Percentiles rank a stretch among this genome's conserved stretches.
Conservation (phyloP, 2,113 vertebrate species). For the Dissostichus mawsoni region DNA sequence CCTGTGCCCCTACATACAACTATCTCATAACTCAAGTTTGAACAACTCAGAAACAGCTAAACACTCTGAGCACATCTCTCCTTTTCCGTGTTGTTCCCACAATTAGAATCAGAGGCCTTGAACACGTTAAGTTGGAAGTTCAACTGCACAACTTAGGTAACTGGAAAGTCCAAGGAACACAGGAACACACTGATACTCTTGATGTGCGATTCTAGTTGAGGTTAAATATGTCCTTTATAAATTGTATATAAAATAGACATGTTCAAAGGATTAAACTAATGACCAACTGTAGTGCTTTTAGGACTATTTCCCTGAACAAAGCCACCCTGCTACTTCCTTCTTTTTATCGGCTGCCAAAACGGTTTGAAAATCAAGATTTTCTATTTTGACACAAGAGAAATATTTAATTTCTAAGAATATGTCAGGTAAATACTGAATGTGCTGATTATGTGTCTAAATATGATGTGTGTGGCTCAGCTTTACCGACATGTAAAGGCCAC, state of each 20-base stretch:
- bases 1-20: too few relatives aligned
- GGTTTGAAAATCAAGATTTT: slow-evolving; percentile 7
- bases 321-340: background rate
- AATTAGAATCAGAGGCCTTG: too few relatives aligned
- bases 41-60: too few relatives aligned
- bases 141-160: too few relatives aligned
- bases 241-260: background rate
- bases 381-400: slow-evolving; percentile 17
- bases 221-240: background rate
- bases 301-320: background rate
- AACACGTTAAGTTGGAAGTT: too few relatives aligned
- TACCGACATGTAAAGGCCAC: slow-evolving; percentile 45
- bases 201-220: background rate
- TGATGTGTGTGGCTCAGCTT: slow-evolving; percentile 24
- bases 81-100: too few relatives aligned
- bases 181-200: too few relatives aligned
- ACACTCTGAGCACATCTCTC: too few relatives aligned
- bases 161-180: too few relatives aligned
- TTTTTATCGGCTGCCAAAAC: slow-evolving; percentile 5
- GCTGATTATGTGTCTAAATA: slow-evolving; percentile 51
- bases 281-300: slow-evolving; percentile 1
- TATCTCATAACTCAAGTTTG: too few relatives aligned
- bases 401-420: slow-evolving; percentile 35
- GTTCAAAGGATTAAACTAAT: background rate
- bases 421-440: slow-evolving; percentile 1